phyloP scores from a whole-genome alignment of 2,797 vertebrate genomes.

The Echiichthys vipera region DNA sequence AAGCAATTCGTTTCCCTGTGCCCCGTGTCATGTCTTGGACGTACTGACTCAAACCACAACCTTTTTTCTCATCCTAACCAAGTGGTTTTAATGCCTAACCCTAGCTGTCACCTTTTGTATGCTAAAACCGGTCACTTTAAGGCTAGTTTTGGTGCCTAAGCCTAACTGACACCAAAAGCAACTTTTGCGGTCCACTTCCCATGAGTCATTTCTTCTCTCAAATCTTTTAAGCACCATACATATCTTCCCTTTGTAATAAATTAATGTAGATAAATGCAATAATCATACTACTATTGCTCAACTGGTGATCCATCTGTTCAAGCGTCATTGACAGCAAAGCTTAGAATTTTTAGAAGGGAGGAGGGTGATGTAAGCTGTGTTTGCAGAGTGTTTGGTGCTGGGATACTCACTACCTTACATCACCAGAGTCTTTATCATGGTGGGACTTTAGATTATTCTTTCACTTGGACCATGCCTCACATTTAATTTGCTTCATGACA shows the following conservation, averaged over 20 bases:
- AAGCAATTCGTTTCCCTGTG: too few species aligned
- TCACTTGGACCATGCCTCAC: conserved; percentile 48
- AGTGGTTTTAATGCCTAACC: too few species aligned
- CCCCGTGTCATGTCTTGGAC: too few species aligned
- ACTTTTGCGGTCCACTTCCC: too few species aligned
- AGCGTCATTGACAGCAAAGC: not conserved
- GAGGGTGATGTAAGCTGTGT: conserved; percentile 14
- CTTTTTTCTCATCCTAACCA: too few species aligned
- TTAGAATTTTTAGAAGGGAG: not conserved
- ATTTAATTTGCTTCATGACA: conserved; percentile 62
- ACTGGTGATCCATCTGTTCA: not conserved
- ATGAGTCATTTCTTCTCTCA: too few species aligned
- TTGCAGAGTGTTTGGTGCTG: conserved; percentile 32
- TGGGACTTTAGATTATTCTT: conserved; percentile 45
- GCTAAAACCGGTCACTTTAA: too few species aligned
- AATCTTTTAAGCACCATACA: too few species aligned
- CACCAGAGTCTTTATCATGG: conserved; percentile 49
- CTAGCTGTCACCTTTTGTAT: too few species aligned
- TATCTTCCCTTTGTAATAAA: not conserved
- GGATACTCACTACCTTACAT: conserved; percentile 14
- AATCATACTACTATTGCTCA: not conserved
- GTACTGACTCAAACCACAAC: too few species aligned
- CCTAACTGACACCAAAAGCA: too few species aligned
- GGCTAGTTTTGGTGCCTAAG: too few species aligned
- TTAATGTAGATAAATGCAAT: not conserved